phyloP scores from a whole-genome alignment of 2,888 invertebrate species.

The Dichetophora obliterata region DNA sequence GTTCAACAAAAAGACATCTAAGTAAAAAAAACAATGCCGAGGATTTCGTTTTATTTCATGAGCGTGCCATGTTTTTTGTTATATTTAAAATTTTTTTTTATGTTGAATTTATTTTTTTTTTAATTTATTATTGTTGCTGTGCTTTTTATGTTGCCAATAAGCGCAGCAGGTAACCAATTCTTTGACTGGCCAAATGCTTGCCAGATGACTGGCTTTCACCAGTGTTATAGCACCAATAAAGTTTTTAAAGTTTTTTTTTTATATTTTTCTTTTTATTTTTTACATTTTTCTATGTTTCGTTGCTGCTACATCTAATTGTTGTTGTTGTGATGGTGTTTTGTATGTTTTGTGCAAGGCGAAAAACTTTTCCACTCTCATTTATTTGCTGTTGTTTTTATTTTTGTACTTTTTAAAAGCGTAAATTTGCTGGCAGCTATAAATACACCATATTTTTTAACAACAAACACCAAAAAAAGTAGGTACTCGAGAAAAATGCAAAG shows the following conservation, averaged over 20 bases:
- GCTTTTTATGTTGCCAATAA: not conserved
- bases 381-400: not conserved
- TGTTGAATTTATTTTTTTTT: not conserved
- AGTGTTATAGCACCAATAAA: not conserved
- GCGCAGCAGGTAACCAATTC: not conserved
- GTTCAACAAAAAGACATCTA: not conserved
- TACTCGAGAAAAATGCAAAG: too few relatives aligned
- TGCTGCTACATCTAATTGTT: not conserved
- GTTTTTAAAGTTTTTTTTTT: not conserved
- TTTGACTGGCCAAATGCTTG: not conserved
- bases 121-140: not conserved
- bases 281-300: not conserved
- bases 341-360: not conserved
- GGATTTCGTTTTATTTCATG: too few relatives aligned
- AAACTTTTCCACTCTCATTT: constrained; percentile 5
- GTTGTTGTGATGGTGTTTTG: too few relatives aligned
- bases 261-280: not conserved
- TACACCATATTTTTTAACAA: too few relatives aligned
- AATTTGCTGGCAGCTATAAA: too few relatives aligned
- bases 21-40: not conserved
- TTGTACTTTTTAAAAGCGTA: not conserved
- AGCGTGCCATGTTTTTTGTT: too few relatives aligned
- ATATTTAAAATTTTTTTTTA: not conserved
- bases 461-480: too few relatives aligned
- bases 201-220: not conserved